Percentiles rank a stretch among this genome's conserved stretches.
Evolutionary conservation across 2,888 invertebrate genomes (phyloP).

Genomic region (Halictus quadricinctus): DNA sequence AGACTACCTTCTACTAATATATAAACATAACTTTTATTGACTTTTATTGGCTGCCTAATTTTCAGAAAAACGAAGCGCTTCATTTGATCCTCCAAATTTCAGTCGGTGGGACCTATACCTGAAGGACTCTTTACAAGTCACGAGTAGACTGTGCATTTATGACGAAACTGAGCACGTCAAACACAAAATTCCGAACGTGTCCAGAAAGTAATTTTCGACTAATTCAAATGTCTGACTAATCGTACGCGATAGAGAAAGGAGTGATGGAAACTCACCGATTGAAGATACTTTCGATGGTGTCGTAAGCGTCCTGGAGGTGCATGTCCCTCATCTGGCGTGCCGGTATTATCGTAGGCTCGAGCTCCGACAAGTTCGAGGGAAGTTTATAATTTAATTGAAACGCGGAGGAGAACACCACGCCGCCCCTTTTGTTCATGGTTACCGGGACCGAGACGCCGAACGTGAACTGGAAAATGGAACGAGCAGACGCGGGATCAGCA

Average conservation of each 20-base stretch:
- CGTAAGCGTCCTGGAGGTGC: constrained; percentile 76
- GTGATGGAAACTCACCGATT: constrained; percentile 73
- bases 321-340: constrained; percentile 73
- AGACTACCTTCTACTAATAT: too few species aligned
- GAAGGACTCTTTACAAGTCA: too few species aligned
- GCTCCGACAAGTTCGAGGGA: constrained; percentile 78
- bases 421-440: constrained; percentile 75
- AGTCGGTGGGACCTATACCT: too few species aligned
- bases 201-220: too few species aligned
- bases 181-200: too few species aligned
- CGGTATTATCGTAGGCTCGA: constrained; percentile 74
- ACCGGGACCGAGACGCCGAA: constrained; percentile 77
- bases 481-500: constrained; percentile 16
- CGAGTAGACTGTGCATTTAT: too few species aligned
- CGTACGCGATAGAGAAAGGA: not conserved
- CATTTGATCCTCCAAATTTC: too few species aligned
- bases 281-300: constrained; percentile 74
- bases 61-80: not conserved
- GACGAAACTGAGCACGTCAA: too few species aligned
- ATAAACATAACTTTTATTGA: too few species aligned
- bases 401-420: constrained; percentile 73
- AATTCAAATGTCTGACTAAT: too few species aligned
- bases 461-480: constrained; percentile 72
- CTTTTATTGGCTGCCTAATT: not conserved
- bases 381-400: constrained; percentile 80